Evolutionary conservation across 2,888 invertebrate genomes (phyloP).

Genomic region (Athalia rosae): DNA sequence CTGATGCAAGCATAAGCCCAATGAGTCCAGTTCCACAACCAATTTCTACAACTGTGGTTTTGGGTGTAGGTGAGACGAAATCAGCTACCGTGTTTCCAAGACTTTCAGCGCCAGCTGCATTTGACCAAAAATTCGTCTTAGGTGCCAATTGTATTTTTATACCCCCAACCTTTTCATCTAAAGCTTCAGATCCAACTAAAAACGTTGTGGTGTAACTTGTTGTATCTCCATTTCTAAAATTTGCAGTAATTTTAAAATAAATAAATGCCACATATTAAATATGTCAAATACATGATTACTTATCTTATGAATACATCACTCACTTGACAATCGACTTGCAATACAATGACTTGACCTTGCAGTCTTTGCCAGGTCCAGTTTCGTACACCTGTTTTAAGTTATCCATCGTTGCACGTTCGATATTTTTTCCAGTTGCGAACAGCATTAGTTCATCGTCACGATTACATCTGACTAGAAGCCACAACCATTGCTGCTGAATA

Average conservation of each 20-base stretch:
- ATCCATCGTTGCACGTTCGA: slow-evolving; percentile 65
- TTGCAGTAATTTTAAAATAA: not conserved
- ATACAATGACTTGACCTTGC: slow-evolving; percentile 71
- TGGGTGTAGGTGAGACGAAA: slow-evolving; percentile 61
- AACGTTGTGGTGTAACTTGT: slow-evolving; percentile 66
- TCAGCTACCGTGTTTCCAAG: slow-evolving; percentile 65
- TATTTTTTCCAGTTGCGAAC: slow-evolving; percentile 69
- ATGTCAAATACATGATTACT: slow-evolving; percentile 27
- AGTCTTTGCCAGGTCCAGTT: slow-evolving; percentile 66
- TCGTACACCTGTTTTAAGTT: slow-evolving; percentile 66
- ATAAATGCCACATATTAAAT: not conserved
- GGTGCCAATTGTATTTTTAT: slow-evolving; percentile 69
- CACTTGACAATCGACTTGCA: slow-evolving; percentile 69
- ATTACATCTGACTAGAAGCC: slow-evolving; percentile 68
- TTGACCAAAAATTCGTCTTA: slow-evolving; percentile 70
- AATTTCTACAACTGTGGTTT: slow-evolving; percentile 67
- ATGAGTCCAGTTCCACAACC: slow-evolving; percentile 70
- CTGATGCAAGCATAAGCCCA: slow-evolving; percentile 68
- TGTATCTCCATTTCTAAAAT: slow-evolving; percentile 58
- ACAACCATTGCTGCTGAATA: slow-evolving; percentile 63
- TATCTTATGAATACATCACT: slow-evolving; percentile 46
- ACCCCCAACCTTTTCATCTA: slow-evolving; percentile 67
- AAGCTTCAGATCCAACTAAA: slow-evolving; percentile 68
- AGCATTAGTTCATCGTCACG: slow-evolving; percentile 69
- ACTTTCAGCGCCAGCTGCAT: slow-evolving; percentile 67